Conservation (phyloP, 2,113 vertebrate genomes). For the Elephantulus edwardii region DNA sequence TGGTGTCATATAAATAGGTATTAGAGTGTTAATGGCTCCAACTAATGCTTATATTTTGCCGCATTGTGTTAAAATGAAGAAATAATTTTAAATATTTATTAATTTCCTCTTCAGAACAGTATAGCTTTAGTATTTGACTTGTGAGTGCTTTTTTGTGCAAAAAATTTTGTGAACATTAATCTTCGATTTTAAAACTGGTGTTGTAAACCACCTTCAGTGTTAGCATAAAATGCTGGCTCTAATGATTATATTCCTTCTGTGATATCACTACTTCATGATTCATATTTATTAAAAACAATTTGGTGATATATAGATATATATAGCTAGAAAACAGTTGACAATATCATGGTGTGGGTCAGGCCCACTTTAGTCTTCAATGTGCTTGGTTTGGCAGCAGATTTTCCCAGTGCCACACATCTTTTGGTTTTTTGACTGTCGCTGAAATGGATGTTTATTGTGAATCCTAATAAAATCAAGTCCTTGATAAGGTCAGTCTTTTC, state of each 20-base stretch:
- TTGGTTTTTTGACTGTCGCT: no score
- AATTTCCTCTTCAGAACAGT: conserved; percentile 13
- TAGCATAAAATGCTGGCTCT: background rate
- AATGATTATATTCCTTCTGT: background rate
- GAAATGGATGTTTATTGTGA: no score
- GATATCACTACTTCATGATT: background rate
- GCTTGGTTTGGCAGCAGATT: no score
- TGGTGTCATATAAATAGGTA: background rate
- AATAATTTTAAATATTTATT: background rate
- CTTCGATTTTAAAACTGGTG: background rate
- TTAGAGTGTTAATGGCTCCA: background rate
- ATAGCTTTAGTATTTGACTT: conserved; percentile 17
- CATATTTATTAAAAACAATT: no score
- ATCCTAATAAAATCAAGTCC: no score
- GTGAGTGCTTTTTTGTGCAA: conserved; percentile 7
- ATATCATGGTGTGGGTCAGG: no score
- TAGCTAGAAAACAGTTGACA: no score
- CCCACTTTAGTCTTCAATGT: no score
- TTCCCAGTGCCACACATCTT: no score
- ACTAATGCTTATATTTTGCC: background rate
- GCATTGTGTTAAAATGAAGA: background rate
- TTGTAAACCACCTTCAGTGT: background rate
- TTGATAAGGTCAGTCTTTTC: no score
- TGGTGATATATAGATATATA: no score
- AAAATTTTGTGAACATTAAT: conserved; percentile 4